Conservation (phyloP, 2,113 vertebrate species). For the Cyanoderma ruficeps region DNA sequence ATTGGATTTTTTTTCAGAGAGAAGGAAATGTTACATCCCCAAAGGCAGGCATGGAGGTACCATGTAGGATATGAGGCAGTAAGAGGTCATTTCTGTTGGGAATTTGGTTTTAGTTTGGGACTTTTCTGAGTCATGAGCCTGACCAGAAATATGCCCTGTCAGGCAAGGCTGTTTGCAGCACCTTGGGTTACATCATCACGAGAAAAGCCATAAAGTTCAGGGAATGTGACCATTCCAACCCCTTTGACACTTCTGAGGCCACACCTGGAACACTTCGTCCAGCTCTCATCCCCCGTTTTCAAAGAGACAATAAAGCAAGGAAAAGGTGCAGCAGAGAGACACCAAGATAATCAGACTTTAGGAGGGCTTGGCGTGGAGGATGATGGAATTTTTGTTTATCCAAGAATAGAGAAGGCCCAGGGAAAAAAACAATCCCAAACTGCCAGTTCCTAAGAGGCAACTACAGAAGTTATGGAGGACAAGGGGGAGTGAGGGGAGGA, state of each 20-base stretch:
- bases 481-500: neutral
- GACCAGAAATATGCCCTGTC: neutral
- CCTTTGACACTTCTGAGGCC: neutral
- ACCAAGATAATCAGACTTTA: fast-evolving
- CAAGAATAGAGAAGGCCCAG: neutral
- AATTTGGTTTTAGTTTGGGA: neutral
- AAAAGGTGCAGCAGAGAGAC: neutral
- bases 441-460: neutral
- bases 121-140: neutral
- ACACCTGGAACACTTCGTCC: neutral
- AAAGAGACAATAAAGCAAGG: neutral
- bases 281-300: neutral
- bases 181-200: neutral
- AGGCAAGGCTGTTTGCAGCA: neutral
- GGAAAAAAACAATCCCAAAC: neutral
- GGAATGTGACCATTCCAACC: neutral
- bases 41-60: neutral
- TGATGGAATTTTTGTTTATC: neutral
- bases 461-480: neutral
- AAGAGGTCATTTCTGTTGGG: neutral
- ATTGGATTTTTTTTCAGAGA: neutral
- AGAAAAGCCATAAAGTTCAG: neutral
- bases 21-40: neutral
- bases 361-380: neutral
- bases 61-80: neutral